These are phyloP conservation scores for Indri indri DNA, from an alignment of 2,113 vertebrate genomes.

Conservation along the genomic window DNA sequence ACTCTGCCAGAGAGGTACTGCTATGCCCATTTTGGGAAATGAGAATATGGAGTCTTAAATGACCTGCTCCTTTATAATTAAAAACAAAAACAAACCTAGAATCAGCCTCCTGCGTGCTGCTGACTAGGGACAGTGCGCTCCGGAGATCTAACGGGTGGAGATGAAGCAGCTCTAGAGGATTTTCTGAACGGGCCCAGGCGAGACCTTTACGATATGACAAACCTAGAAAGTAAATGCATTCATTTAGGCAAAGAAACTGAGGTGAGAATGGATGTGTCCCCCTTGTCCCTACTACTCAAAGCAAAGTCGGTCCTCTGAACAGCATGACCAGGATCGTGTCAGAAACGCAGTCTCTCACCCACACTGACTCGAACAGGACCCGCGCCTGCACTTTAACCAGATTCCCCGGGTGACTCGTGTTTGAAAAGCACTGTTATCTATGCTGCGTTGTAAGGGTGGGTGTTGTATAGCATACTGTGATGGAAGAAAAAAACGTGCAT, in stretches of 20 bases:
- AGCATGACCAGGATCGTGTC: not conserved
- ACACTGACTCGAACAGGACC: not conserved
- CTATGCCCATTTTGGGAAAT: not conserved
- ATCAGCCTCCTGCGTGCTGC: slow-evolving; percentile 78
- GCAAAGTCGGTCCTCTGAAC: not conserved
- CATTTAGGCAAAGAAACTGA: not conserved
- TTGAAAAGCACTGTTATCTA: not conserved
- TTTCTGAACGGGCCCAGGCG: slow-evolving; percentile 87
- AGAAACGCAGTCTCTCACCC: not conserved
- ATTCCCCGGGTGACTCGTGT: not conserved
- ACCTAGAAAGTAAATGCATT: slow-evolving; percentile 83
- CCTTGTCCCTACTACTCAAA: accelerated
- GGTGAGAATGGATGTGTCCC: not conserved
- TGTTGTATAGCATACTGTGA: not conserved
- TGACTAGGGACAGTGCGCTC: slow-evolving; percentile 83
- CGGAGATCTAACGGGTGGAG: slow-evolving; percentile 91
- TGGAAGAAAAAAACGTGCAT: not conserved
- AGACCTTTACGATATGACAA: slow-evolving; percentile 96
- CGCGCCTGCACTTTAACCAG: not conserved
- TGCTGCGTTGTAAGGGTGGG: not conserved
- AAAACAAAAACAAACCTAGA: slow-evolving; percentile 82
- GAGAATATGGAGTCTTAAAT: not conserved
- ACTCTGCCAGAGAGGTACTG: not conserved
- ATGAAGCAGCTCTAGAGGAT: slow-evolving; percentile 86
- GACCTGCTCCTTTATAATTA: not conserved